These are phyloP conservation scores for Nomada fabriciana DNA, from an alignment of 2,888 invertebrate species.

Conservation along the genomic window DNA sequence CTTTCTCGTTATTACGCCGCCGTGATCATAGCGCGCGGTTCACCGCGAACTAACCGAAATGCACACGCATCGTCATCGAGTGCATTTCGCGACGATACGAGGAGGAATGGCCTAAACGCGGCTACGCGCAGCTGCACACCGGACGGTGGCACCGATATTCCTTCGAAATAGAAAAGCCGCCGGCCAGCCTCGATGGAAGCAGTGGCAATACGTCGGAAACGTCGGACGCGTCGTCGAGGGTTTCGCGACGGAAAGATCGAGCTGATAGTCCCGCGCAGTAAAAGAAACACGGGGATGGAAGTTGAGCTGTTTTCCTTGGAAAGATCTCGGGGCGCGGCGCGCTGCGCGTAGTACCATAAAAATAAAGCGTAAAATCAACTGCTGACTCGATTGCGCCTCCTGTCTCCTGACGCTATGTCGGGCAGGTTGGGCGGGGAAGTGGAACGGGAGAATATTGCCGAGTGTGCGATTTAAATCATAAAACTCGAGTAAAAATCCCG, in stretches of 20 bases:
- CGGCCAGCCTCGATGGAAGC: too few species aligned
- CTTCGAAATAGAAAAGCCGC: too few species aligned
- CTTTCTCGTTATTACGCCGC: constrained; percentile 79
- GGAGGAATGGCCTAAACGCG: constrained; percentile 43
- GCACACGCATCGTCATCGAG: constrained; percentile 63
- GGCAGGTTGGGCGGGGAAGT: background rate
- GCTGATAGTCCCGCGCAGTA: background rate
- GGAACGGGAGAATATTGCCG: constrained; percentile 76
- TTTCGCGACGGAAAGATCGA: constrained; percentile 7
- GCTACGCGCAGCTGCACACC: background rate
- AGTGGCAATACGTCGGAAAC: too few species aligned
- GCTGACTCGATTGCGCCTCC: constrained; percentile 80
- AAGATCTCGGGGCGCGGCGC: background rate
- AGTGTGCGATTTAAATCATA: constrained; percentile 83
- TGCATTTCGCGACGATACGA: constrained; percentile 55
- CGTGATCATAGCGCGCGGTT: constrained; percentile 73
- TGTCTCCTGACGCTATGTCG: background rate
- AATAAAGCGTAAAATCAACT: constrained; percentile 82
- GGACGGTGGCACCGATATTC: too few species aligned
- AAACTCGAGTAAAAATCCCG: constrained; percentile 81
- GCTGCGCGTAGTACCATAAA: constrained; percentile 77
- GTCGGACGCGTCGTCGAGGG: background rate
- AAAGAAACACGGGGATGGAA: background rate
- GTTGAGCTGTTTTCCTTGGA: background rate
- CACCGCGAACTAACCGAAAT: constrained; percentile 53